A percentile compares a stretch with the other conserved stretches of the same genome.
phyloP scores from a whole-genome alignment of 2,888 invertebrate species.

The Microctonus brassicae region DNA sequence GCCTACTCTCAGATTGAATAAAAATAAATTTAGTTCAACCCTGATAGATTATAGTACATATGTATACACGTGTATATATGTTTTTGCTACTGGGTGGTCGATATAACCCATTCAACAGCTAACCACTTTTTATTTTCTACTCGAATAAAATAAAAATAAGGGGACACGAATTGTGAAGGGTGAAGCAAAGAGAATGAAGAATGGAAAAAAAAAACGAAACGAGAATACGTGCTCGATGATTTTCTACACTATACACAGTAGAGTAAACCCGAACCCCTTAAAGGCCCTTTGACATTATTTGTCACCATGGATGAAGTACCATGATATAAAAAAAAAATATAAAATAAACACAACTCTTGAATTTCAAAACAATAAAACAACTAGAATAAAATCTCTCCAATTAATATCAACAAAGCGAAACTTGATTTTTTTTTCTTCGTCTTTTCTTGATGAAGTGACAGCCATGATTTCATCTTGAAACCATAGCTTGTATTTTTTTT shows the following conservation, averaged over 20 bases:
- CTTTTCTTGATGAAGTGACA: background rate
- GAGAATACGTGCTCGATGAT: constrained; percentile 14
- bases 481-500: background rate
- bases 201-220: background rate
- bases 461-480: background rate
- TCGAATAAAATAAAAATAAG: background rate
- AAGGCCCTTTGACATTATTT: background rate
- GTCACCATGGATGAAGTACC: background rate
- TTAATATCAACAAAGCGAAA: constrained; percentile 15
- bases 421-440: background rate
- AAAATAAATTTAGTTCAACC: constrained; percentile 29
- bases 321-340: background rate
- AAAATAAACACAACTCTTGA: background rate
- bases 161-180: background rate
- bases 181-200: background rate
- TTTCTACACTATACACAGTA: background rate
- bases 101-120: constrained; percentile 2
- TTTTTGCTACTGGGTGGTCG: background rate
- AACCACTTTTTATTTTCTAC: constrained; percentile 1
- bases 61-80: background rate
- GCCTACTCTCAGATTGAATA: constrained; percentile 19
- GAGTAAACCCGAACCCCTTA: background rate
- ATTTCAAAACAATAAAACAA: background rate
- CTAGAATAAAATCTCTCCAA: constrained; percentile 9
- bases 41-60: background rate